Percentiles rank a stretch among this genome's conserved stretches.
These are phyloP conservation scores for Knipowitschia caucasica DNA, from an alignment of 2,797 vertebrate genomes.

Conservation along the genomic window DNA sequence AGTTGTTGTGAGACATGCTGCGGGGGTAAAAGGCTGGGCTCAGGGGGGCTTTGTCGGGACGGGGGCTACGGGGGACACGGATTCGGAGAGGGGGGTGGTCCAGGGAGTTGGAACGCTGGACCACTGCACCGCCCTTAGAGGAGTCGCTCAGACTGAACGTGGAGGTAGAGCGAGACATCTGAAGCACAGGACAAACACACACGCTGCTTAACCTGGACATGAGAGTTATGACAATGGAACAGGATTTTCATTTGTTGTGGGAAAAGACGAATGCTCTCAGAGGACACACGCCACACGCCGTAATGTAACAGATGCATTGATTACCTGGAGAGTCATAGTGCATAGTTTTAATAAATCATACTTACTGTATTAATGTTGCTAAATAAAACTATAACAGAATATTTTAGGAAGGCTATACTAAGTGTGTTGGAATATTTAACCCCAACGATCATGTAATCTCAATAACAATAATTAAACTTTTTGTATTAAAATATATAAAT, in stretches of 20 bases:
- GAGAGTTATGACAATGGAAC: not conserved
- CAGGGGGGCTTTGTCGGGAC: slow-evolving; percentile 27
- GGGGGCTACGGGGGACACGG: slow-evolving; percentile 55
- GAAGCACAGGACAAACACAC: slow-evolving; percentile 46
- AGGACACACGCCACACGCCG: not conserved
- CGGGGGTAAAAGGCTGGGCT: not conserved
- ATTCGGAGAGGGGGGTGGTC: slow-evolving; percentile 74
- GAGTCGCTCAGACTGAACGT: slow-evolving; percentile 78
- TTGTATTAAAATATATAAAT: too few species aligned
- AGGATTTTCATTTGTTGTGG: not conserved
- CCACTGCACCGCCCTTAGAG: slow-evolving; percentile 67
- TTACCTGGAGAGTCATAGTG: not conserved
- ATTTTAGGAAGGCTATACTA: too few species aligned
- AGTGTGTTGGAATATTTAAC: too few species aligned
- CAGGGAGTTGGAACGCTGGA: slow-evolving; percentile 83
- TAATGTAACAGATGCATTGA: not conserved
- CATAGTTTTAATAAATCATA: not conserved
- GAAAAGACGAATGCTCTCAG: not conserved
- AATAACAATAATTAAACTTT: too few species aligned
- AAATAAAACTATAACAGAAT: too few species aligned
- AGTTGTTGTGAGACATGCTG: slow-evolving; percentile 4
- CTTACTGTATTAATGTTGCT: too few species aligned
- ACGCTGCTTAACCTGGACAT: slow-evolving; percentile 18
- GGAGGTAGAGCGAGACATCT: slow-evolving; percentile 84
- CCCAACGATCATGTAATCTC: too few species aligned